Evolutionary conservation across 2,888 invertebrate genomes (phyloP), one percentile per base, ranked within the genome.

Genomic region (Lasioglossum villosulum): DNA sequence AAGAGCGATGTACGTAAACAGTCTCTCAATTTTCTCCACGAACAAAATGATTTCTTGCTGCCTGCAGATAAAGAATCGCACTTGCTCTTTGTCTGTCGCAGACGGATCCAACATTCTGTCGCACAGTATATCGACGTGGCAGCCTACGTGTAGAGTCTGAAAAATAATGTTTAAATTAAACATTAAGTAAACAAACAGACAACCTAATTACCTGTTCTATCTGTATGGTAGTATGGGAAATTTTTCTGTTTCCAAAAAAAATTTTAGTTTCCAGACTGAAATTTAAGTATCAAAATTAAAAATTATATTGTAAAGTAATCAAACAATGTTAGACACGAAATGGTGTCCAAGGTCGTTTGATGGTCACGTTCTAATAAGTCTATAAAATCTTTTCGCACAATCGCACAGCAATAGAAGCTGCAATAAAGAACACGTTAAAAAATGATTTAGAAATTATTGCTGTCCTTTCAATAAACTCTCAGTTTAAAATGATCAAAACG

Each of bases 71-170:
- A 89, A 48, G 23, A 75, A 74, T 68, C 75, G 77, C 14, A 84
- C 37, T 27, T 84, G 48, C 4, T 16, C 45, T 1, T 39, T 39
- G 12, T 8, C 56, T 16, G 42, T 66, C 5, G 5, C 0, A 12
- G 74, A 27, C 8, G 63, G 52, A 10, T 78, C 27, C 14, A 16
- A n/a, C 14, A 89, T 16, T 27, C 23, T 59, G 16, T 30, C 78
- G 48, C 88, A 90, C 66, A 89, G 16, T n/a, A 89, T 45, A 4
- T 89, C 90, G 23, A 89, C 78, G 37, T 85, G 83, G 2, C 84
- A 86, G 0, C 88, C 78, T 30, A 73, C 34, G 19, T 90, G 90
- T 45, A 89, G 72, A n/a, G 80, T 27, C 90, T 89, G 68, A 78
- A 74, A 37, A 3, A 10, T n/a, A 23, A 70, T 39, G n/a, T 70